Conservation (phyloP, 2,113 vertebrate genomes). For the Toxotes jaculatrix region DNA sequence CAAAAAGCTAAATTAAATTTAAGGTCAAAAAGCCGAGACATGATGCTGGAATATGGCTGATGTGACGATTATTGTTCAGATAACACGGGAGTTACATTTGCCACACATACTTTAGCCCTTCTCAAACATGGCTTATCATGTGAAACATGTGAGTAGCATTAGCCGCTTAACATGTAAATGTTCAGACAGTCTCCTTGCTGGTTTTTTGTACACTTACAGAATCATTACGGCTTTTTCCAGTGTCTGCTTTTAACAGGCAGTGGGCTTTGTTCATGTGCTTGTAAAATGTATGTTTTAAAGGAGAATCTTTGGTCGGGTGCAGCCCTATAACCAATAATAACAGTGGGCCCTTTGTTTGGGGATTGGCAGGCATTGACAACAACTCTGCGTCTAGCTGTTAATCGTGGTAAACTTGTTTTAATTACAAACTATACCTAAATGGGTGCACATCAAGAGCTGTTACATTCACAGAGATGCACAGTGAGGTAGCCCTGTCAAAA, state of each 20-base stretch:
- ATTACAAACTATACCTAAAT: constrained; percentile 16
- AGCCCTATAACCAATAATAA: background rate
- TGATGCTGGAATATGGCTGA: background rate
- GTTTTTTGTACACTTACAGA: too few relatives aligned
- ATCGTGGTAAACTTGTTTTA: constrained; percentile 12
- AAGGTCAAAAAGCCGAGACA: background rate
- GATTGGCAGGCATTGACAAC: background rate
- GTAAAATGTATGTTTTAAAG: too few relatives aligned
- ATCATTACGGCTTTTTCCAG: too few relatives aligned
- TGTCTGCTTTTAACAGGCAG: too few relatives aligned
- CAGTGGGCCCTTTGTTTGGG: background rate
- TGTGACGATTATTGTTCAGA: background rate
- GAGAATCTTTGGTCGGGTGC: too few relatives aligned
- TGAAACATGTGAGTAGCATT: too few relatives aligned
- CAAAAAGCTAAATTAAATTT: background rate
- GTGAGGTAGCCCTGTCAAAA: background rate
- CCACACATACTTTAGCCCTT: too few relatives aligned
- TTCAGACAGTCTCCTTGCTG: too few relatives aligned
- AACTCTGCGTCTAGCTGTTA: background rate
- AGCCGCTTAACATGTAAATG: too few relatives aligned
- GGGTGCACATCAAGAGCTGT: constrained; percentile 1
- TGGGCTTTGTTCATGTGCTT: too few relatives aligned
- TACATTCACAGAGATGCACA: constrained; percentile 9
- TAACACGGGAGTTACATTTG: background rate
- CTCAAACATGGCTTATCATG: too few relatives aligned